Base-by-base conservation (phyloP, 1,140 invertebrate species). In the Galleria mellonella region DNA sequence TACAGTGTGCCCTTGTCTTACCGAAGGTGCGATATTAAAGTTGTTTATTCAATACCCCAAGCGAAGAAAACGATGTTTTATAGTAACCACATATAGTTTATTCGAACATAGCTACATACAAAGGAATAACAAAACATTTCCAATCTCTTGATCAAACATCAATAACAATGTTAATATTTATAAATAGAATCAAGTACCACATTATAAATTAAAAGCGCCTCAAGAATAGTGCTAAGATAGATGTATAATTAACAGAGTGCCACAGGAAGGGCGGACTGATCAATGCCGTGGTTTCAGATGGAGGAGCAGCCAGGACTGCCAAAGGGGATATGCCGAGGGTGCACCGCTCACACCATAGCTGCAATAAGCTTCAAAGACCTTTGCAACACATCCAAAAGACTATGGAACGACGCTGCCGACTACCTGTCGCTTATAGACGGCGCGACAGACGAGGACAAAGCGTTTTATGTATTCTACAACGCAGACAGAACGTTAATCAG, bases 211-310 rank as follows among this genome's bases (percentile, higher is more conserved):
- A 23, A 6, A 23, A 23, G 17, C 17, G 2, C 17, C 2, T 23
- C 17, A 23, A 23, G 17, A 23, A 6, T 23, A 23, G 6, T 23
- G 17, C 2, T 23, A 23, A 23, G 2, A 23, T 23, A n/a, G n/a
- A 6, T 23, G 6, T 23, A 23, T 3, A 2, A 23, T 23, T 23
- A 6, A 6, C 17, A 23, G 6, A 23, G 17, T n/a, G 5, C 32
- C 0, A 14, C 45, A 49, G 42, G 55, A 59, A 42, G 56, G 61
- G 64, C 68, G 62, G 70, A 64, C 62, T 78, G 68, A 78, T 72
- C 47, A 57, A 53, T 61, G 43, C 45, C 69, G 40, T 77, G 49
- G 52, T 83, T 83, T 78, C 78, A 83, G 78, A 59, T 83, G 52
- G 60, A 46, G 51, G 58, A 64, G 33, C 66, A 67, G 39, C 23